These are phyloP conservation scores for Drosophila merina DNA, from an alignment of 2,888 invertebrate species.

Conservation along the genomic window DNA sequence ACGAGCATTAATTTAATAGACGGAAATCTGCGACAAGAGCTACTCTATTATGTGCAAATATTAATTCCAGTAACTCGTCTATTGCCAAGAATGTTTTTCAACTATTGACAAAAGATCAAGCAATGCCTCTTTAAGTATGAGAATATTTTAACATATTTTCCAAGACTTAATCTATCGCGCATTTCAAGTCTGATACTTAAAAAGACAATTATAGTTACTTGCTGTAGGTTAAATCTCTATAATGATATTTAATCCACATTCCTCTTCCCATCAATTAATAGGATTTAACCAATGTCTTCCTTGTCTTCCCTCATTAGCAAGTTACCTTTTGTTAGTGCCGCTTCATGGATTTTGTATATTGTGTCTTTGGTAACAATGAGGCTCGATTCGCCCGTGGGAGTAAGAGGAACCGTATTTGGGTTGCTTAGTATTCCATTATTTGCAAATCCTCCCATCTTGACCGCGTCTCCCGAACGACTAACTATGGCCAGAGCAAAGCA, in stretches of 20 bases:
- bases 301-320: conserved; percentile 16
- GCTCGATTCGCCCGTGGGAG: conserved; percentile 10
- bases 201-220: not conserved
- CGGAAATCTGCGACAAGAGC: conserved; percentile 44
- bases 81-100: conserved; percentile 5
- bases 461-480: conserved; percentile 45
- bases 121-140: not conserved
- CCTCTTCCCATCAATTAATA: not conserved
- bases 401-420: not conserved
- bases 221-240: too few relatives aligned
- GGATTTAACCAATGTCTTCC: too few relatives aligned
- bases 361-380: conserved; percentile 24
- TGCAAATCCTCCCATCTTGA: conserved; percentile 49
- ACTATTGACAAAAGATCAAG: conserved; percentile 4
- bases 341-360: conserved; percentile 15
- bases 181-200: not conserved
- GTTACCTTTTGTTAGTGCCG: conserved; percentile 23
- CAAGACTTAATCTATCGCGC: not conserved
- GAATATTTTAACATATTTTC: not conserved
- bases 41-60: conserved; percentile 40
- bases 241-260: not conserved
- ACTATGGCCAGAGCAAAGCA: conserved; percentile 19
- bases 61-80: conserved; percentile 15
- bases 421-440: conserved; percentile 35
- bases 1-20: conserved; percentile 55